These are phyloP conservation scores for Synanceia verrucosa DNA, from an alignment of 2,797 vertebrate genomes.

Conservation along the genomic window DNA sequence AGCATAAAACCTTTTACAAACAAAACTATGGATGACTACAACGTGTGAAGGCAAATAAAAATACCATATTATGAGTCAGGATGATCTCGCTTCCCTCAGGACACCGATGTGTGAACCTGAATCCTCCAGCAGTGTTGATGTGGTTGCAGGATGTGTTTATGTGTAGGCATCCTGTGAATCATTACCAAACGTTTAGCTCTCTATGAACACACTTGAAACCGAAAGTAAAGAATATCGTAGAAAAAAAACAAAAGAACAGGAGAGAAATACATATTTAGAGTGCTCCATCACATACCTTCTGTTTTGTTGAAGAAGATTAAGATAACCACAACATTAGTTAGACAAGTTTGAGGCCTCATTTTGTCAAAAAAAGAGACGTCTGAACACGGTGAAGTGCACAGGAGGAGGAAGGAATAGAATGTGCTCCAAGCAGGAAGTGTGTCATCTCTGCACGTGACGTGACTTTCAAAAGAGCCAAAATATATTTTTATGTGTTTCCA, in stretches of 20 bases:
- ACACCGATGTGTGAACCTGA: accelerated
- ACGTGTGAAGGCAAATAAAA: background rate
- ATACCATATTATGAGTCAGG: background rate
- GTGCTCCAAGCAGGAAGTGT: background rate
- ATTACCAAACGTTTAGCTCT: background rate
- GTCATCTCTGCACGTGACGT: too few relatives aligned
- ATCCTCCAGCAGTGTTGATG: accelerated
- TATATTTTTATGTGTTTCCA: too few relatives aligned
- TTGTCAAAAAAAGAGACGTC: background rate
- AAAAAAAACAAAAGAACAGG: background rate
- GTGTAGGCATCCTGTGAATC: accelerated
- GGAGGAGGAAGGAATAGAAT: too few relatives aligned
- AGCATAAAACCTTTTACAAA: background rate
- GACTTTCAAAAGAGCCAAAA: too few relatives aligned
- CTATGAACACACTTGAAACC: background rate
- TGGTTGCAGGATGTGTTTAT: background rate
- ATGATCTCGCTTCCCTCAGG: accelerated
- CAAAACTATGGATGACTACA: background rate
- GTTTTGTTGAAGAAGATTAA: accelerated
- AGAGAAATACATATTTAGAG: background rate
- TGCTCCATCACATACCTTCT: background rate
- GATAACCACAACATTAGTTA: accelerated
- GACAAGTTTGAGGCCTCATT: accelerated
- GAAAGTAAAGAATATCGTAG: background rate
- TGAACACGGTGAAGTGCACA: accelerated